These are phyloP conservation scores for Vanessa cardui DNA, from an alignment of 2,888 invertebrate species.

Conservation along the genomic window DNA sequence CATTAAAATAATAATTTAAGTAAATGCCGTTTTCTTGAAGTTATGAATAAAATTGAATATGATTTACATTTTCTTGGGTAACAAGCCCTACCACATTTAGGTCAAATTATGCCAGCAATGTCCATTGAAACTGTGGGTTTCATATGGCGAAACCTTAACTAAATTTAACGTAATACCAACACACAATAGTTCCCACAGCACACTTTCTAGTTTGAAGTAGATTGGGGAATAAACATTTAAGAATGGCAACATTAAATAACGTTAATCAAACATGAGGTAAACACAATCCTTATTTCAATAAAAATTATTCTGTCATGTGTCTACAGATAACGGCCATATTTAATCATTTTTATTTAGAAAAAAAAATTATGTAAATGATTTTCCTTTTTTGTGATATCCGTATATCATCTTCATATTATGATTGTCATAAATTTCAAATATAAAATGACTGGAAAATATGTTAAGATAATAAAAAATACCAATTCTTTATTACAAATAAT, in stretches of 20 bases:
- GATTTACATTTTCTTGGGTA: background rate
- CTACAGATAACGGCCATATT: no score
- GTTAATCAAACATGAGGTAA: slow-evolving; percentile 32
- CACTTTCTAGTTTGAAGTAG: slow-evolving; percentile 57
- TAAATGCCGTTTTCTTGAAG: background rate
- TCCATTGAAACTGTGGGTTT: slow-evolving; percentile 23
- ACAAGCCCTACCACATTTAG: slow-evolving; percentile 24
- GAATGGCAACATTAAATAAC: slow-evolving; percentile 47
- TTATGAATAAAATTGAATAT: background rate
- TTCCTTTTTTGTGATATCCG: no score
- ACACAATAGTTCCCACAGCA: slow-evolving; percentile 50
- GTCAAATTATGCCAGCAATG: slow-evolving; percentile 25
- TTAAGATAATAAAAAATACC: no score
- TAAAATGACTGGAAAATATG: no score
- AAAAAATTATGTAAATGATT: no score
- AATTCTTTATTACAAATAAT: no score
- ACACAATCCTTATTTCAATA: background rate
- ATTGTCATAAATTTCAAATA: no score
- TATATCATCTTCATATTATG: no score
- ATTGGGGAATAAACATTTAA: slow-evolving; percentile 54
- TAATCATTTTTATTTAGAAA: no score
- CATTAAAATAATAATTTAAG: background rate
- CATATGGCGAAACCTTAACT: slow-evolving; percentile 30
- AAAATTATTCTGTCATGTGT: no score
- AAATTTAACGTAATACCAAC: slow-evolving; percentile 30